These are phyloP conservation scores for Pseudorhiza aurosa DNA, from an alignment of 30 jellyfish, hydroid and myxozoan species.

Conservation along the genomic window DNA sequence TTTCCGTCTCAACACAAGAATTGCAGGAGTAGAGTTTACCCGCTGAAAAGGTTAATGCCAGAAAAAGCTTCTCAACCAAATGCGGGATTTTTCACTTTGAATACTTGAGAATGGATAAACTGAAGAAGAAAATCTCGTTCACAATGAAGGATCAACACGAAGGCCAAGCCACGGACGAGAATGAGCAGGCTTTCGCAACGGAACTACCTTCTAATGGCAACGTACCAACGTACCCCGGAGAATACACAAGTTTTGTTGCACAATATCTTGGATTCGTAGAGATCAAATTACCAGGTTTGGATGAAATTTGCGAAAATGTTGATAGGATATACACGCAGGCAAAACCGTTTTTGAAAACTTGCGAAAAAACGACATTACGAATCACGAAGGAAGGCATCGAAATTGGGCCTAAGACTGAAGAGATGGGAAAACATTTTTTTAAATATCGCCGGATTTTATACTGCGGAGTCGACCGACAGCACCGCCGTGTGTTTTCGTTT, in stretches of 20 bases:
- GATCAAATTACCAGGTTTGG: conserved; percentile 86
- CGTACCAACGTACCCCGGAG: conserved; percentile 17
- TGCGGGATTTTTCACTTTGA: conserved; percentile 50
- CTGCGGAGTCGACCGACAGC: conserved; percentile 95
- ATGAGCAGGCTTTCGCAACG: not conserved
- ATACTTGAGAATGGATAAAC: conserved; percentile 53
- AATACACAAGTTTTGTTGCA: conserved; percentile 40
- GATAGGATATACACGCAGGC: conserved; percentile 81
- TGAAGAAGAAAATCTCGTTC: conserved; percentile 63
- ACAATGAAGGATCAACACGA: conserved; percentile 38
- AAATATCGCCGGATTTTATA: conserved; percentile 86
- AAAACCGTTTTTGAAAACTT: conserved; percentile 72
- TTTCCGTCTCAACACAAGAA: conserved; percentile 52
- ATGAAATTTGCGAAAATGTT: conserved; percentile 88
- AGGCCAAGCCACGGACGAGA: conserved; percentile 16
- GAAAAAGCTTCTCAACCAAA: conserved; percentile 38
- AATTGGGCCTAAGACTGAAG: conserved; percentile 69
- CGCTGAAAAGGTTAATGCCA: conserved; percentile 39
- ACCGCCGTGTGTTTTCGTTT: conserved; percentile 85
- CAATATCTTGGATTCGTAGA: conserved; percentile 87
- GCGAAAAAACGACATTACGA: conserved; percentile 59
- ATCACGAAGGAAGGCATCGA: conserved; percentile 81
- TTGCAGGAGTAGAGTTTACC: conserved; percentile 1
- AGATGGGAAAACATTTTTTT: conserved; percentile 49
- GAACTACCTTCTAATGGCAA: conserved; percentile 40